Evolutionary conservation across 2,888 invertebrate species (phyloP), one percentile per base, ranked within the genome.

Genomic region (Cephonodes hylas): DNA sequence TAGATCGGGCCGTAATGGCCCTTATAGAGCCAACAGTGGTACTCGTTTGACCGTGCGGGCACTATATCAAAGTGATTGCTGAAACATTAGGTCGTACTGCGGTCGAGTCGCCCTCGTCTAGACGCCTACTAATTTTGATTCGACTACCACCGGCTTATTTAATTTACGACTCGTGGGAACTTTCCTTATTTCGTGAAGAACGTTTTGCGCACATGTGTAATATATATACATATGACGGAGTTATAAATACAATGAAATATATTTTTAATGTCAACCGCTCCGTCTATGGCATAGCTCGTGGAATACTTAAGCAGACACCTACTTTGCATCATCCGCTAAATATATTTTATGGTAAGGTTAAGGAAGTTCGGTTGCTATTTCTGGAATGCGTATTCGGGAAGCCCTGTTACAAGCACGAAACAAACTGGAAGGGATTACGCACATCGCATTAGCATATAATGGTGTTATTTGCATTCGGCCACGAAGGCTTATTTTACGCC

Each of bases 361-460:
- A 76, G 77, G 72, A 77, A 80, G 76, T 76, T 69, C 61, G 71
- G 68, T 73, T 70, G 75, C 74, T 80, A 81, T 80, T 83, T 76
- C 75, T 70, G 78, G 81, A 78, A 83, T 81, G 78, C 75, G 80
- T 81, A 79, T 84, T 83, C 76, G 76, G 80, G 77, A 79, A 80
- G 76, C 76, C 74, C 75, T 73, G 74, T 76, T 80, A 80, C 80
- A 80, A 78, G 76, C 83, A 77, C 75, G 80, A 75, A 80, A 82
- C 83, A 81, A 76, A 80, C 81, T 57, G 72, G 80, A 76, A 75
- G 79, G 84, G 81, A 86, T 86, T 88, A 90, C 89, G 85, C 88
- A 86, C 82, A 77, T 82, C 77, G 75, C 77, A 90, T 91, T 90
- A 89, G 77, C 90, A 89, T 91, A 89, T 89, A 90, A 91, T 90